A percentile compares a stretch with the other conserved stretches of the same genome.
These are phyloP conservation scores for Pterocles gutturalis DNA, from an alignment of 2,113 vertebrate species.

Conservation along the genomic window DNA sequence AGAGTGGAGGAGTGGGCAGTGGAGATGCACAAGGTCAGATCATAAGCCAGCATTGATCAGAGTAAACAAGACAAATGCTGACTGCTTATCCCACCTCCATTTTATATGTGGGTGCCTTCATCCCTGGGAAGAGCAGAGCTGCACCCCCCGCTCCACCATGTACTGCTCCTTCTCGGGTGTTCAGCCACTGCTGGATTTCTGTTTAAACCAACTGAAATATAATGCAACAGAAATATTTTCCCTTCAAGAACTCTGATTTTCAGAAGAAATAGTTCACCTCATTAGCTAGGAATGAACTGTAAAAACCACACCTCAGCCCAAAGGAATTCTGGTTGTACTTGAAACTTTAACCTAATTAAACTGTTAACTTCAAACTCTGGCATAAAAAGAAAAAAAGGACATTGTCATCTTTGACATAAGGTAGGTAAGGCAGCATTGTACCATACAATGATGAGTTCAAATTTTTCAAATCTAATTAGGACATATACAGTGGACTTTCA, in stretches of 20 bases:
- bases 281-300: neutral
- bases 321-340: neutral
- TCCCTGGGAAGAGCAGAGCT: neutral
- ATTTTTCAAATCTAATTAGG: neutral
- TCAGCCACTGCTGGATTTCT: neutral
- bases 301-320: neutral
- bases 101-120: neutral
- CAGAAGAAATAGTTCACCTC: neutral
- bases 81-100: neutral
- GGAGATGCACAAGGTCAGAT: neutral
- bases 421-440: neutral
- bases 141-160: accelerated
- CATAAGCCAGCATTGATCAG: neutral
- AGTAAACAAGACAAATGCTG: neutral
- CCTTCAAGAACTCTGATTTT: neutral
- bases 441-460: neutral
- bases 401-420: neutral
- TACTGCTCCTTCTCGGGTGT: neutral
- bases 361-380: neutral
- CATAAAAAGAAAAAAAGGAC: neutral
- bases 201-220: neutral
- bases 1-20: neutral
- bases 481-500: neutral
- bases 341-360: neutral
- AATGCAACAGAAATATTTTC: neutral